Evolutionary conservation across 2,113 vertebrate species (phyloP).

Genomic region (Axis porcinus): DNA sequence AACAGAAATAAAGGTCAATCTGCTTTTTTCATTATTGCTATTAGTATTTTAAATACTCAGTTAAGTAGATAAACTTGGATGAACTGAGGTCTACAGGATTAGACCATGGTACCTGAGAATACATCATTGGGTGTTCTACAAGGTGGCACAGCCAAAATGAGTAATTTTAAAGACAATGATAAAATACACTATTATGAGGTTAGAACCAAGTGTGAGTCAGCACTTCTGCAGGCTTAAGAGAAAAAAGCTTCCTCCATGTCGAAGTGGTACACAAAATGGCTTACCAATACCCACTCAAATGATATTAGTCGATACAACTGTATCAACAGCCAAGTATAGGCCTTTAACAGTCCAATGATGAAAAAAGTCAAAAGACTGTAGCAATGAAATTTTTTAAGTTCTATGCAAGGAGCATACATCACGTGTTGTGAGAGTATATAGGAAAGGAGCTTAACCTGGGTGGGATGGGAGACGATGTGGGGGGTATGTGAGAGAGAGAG

Average conservation of each 20-base stretch:
- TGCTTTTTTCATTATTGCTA: background rate
- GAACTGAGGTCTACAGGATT: background rate
- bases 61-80: background rate
- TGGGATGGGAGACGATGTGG: background rate
- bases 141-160: background rate
- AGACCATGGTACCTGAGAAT: background rate
- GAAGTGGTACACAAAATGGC: background rate
- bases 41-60: background rate
- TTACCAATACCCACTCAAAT: background rate
- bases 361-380: background rate
- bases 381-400: background rate
- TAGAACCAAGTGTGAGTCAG: background rate
- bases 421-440: background rate
- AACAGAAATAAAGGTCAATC: slow-evolving; percentile 50
- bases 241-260: background rate
- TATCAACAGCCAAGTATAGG: background rate
- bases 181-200: background rate
- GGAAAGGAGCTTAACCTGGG: background rate
- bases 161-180: background rate
- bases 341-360: background rate
- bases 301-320: background rate
- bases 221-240: background rate
- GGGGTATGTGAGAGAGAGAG: no score
- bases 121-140: background rate
- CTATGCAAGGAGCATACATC: background rate